phyloP scores from a whole-genome alignment of 2,888 invertebrate genomes.

The Mythimna albipuncta region DNA sequence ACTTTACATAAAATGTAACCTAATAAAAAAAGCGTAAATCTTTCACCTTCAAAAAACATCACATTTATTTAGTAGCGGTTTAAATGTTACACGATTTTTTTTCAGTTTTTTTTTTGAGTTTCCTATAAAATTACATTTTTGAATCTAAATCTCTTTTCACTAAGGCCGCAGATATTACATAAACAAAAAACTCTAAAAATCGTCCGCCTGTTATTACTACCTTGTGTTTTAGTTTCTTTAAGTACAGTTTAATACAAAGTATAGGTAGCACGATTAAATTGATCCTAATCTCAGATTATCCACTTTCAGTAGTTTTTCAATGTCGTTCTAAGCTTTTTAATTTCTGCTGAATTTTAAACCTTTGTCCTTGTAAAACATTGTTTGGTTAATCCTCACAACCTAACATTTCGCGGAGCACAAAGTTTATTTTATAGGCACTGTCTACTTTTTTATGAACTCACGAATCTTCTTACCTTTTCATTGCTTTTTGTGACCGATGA shows the following conservation, averaged over 20 bases:
- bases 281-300: constrained; percentile 61
- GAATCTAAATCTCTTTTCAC: too few species aligned
- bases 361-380: neutral
- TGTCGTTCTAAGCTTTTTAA: constrained; percentile 46
- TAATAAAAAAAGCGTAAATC: too few species aligned
- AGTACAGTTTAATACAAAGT: constrained; percentile 10
- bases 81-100: too few species aligned
- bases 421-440: too few species aligned
- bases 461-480: neutral
- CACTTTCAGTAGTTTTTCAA: constrained; percentile 54
- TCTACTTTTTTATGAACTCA: neutral
- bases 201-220: neutral
- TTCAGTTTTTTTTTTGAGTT: too few species aligned
- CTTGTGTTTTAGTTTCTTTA: neutral
- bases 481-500: neutral
- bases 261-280: constrained; percentile 39
- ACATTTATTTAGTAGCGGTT: too few species aligned
- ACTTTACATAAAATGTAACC: too few species aligned
- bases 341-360: constrained; percentile 13
- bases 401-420: neutral
- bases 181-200: too few species aligned
- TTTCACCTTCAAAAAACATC: too few species aligned
- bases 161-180: too few species aligned
- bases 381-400: neutral
- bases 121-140: too few species aligned